These are phyloP conservation scores for Etheostoma nigrum DNA, from an alignment of 2,797 vertebrate genomes.

Conservation along the genomic window DNA sequence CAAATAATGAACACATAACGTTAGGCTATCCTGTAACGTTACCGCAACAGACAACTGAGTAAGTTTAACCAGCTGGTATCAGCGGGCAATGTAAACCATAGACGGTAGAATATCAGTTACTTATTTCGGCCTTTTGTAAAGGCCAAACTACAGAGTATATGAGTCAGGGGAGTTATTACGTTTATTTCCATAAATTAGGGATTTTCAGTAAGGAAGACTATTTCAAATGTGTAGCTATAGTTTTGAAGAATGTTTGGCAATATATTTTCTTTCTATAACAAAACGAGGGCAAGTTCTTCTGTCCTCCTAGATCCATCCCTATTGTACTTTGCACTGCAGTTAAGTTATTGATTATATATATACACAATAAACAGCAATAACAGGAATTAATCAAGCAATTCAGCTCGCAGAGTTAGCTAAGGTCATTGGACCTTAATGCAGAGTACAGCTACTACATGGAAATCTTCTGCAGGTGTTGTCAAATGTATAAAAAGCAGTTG, in stretches of 20 bases:
- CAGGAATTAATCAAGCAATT: neutral
- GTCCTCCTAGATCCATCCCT: neutral
- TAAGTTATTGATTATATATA: neutral
- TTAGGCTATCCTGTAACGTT: neutral
- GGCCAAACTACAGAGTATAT: neutral
- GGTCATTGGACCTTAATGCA: constrained; percentile 1
- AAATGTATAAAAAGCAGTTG: constrained; percentile 9
- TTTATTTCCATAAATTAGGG: neutral
- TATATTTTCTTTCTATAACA: neutral
- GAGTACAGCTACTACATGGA: constrained; percentile 10
- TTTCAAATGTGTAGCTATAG: neutral
- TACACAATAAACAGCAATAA: neutral
- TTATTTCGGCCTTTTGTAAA: neutral
- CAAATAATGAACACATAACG: neutral
- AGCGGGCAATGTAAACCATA: neutral
- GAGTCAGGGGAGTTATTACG: neutral
- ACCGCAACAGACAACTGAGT: neutral
- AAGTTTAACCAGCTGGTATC: neutral
- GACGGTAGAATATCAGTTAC: too few relatives aligned
- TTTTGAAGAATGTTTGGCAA: neutral
- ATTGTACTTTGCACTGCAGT: neutral
- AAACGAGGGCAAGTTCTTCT: neutral
- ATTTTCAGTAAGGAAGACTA: neutral
- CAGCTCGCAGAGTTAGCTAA: neutral
- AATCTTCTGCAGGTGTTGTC: constrained; percentile 18